Base-by-base conservation (phyloP, 2,888 invertebrate species). In the Cloeon dipterum region DNA sequence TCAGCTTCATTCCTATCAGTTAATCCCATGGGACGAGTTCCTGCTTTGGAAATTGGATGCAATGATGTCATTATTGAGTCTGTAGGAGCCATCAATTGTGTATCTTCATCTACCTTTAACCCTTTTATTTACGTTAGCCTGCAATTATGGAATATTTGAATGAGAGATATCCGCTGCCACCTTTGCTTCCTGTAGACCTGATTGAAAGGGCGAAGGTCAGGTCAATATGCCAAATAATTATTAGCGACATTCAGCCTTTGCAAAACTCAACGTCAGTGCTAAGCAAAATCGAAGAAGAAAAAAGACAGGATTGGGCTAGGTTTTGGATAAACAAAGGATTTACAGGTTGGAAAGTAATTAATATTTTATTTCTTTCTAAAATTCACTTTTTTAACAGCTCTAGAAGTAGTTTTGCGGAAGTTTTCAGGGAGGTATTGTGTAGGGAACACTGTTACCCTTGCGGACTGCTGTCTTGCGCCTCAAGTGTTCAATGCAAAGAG, bases 401-500 rank as follows among this genome's bases (percentile, higher is more conserved):
- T n/a, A n/a, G n/a, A n/a, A n/a, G n/a, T n/a, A n/a, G 43, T 54
- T 55, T n/a, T n/a, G n/a, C n/a, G n/a, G 1, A 66, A 75, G 3
- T 77, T 77, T 35, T 79, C 89, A 35, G 88, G 88, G 7, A 83
- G 83, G 53, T 94, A 83, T 52, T 86, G 85, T 51, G 81, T 91
- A 3, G 94, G 94, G 1, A 88, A 96, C 57, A 77, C 81, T 46
- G 74, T 96, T 40, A 82, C 91, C 1, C 60, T 94, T 51, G 94
- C 94, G 4, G 96, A 96, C 57, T 81, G 89, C 50, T 93, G 86
- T 53, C 63, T 96, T 40, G 82, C 94, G 35, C 94, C 94, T 34
- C 94, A 96, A 61, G 78, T 93, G 38, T 88, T 82, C 55, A 91
- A 89, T 61, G 93, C 93, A 20, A 67, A 81, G 55, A 75, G 86